phyloP scores from a whole-genome alignment of 2,113 vertebrate genomes.

The Cyanistes caeruleus region DNA sequence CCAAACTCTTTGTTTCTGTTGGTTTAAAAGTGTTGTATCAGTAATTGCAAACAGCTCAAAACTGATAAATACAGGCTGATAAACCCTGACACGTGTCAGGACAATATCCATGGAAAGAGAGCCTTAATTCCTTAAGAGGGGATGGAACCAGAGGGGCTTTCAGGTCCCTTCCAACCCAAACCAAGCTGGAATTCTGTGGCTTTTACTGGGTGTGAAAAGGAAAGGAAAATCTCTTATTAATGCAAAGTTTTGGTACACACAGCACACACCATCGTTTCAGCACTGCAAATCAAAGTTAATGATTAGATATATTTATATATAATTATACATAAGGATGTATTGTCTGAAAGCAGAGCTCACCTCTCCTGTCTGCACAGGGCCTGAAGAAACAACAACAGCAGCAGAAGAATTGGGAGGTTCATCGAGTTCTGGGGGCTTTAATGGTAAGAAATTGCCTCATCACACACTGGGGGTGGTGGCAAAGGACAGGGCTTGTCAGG shows the following conservation, averaged over 20 bases:
- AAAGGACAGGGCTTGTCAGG: not conserved
- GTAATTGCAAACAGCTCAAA: not conserved
- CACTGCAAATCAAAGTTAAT: not conserved
- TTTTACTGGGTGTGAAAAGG: not conserved
- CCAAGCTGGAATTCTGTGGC: not conserved
- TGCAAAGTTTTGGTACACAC: not conserved
- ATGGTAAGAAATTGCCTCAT: fast-evolving
- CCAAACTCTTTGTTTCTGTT: fast-evolving
- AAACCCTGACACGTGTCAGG: fast-evolving
- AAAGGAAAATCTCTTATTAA: not conserved
- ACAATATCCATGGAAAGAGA: not conserved
- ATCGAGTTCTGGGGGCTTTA: fast-evolving
- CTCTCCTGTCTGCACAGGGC: not conserved
- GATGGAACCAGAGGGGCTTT: not conserved
- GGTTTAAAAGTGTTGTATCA: not conserved
- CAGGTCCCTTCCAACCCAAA: not conserved
- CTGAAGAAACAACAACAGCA: not conserved
- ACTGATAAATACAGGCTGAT: fast-evolving
- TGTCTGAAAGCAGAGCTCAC: not conserved
- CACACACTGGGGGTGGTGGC: not conserved
- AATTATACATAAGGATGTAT: not conserved
- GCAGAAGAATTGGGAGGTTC: not conserved
- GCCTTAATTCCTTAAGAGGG: not conserved
- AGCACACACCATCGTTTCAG: not conserved
- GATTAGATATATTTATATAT: too few species aligned